These are phyloP conservation scores for Orthosia incerta DNA, from an alignment of 2,888 invertebrate genomes.

Conservation along the genomic window DNA sequence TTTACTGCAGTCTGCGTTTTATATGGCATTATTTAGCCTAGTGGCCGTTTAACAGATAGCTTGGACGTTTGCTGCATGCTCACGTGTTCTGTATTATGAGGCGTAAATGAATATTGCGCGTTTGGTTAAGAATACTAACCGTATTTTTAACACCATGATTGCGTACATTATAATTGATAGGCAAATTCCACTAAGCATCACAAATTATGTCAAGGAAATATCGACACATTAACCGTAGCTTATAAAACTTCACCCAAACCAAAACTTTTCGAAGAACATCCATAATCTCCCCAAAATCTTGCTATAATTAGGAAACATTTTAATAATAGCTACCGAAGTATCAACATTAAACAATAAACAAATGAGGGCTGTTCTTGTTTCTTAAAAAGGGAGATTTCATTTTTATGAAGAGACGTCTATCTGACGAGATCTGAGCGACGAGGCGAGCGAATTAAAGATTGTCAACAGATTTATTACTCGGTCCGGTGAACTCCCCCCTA, in stretches of 20 bases:
- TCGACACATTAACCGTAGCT: slow-evolving; percentile 5
- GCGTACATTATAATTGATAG: too few species aligned
- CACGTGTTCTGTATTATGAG: slow-evolving; percentile 35
- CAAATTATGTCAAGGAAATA: neutral
- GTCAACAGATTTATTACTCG: slow-evolving; percentile 90
- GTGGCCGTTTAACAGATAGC: slow-evolving; percentile 69
- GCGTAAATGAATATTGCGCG: neutral
- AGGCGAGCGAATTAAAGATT: slow-evolving; percentile 88
- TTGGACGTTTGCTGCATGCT: slow-evolving; percentile 56
- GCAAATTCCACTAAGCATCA: neutral
- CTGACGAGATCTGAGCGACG: slow-evolving; percentile 67
- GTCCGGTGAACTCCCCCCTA: slow-evolving; percentile 84
- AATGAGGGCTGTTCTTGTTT: slow-evolving; percentile 73
- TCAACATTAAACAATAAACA: slow-evolving; percentile 66
- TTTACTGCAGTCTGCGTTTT: slow-evolving; percentile 85
- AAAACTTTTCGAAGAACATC: slow-evolving; percentile 12
- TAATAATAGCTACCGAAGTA: slow-evolving; percentile 47
- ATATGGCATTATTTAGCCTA: slow-evolving; percentile 75
- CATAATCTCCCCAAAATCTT: slow-evolving; percentile 19
- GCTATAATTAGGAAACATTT: slow-evolving; percentile 54
- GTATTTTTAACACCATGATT: neutral
- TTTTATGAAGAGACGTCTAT: slow-evolving; percentile 78
- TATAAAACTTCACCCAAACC: neutral
- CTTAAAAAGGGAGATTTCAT: slow-evolving; percentile 72
- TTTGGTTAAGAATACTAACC: neutral